Evolutionary conservation across 2,888 invertebrate species (phyloP).

Genomic region (Rhimphoctona megacephalus): DNA sequence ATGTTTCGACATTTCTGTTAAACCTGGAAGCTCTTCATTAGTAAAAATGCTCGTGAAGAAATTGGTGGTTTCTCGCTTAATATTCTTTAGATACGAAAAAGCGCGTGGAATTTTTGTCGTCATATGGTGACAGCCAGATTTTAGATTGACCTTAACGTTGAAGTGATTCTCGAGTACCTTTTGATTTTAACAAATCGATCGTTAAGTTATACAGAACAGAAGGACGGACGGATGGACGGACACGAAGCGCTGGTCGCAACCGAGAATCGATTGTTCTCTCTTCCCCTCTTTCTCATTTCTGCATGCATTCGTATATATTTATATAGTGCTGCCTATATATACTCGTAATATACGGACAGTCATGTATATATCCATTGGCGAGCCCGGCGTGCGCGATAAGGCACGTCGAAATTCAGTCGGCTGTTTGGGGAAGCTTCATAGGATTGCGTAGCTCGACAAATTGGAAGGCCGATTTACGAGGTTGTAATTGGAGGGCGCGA

Average conservation of each 20-base stretch:
- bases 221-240: constrained; percentile 19
- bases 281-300: constrained; percentile 17
- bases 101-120: constrained; percentile 4
- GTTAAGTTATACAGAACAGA: constrained; percentile 39
- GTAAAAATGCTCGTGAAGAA: constrained; percentile 15
- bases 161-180: constrained; percentile 37
- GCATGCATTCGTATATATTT: constrained; percentile 5
- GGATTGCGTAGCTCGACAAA: constrained; percentile 74
- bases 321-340: constrained; percentile 15
- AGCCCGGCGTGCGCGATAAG: constrained; percentile 72
- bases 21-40: constrained; percentile 1
- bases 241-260: not conserved
- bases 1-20: constrained; percentile 30
- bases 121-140: not conserved
- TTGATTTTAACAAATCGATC: constrained; percentile 60
- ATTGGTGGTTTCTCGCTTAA: not conserved
- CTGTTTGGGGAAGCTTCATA: constrained; percentile 63
- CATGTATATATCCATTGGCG: constrained; percentile 34
- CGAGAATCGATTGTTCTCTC: constrained; percentile 47
- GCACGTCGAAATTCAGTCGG: constrained; percentile 75
- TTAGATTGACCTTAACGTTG: constrained; percentile 11
- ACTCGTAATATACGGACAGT: constrained; percentile 50
- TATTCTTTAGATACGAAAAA: not conserved
- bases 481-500: constrained; percentile 76
- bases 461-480: constrained; percentile 78